Evolutionary conservation across 2,797 vertebrate species (phyloP), one percentile per base, ranked within the genome.

Genomic region (Microtus californicus): DNA sequence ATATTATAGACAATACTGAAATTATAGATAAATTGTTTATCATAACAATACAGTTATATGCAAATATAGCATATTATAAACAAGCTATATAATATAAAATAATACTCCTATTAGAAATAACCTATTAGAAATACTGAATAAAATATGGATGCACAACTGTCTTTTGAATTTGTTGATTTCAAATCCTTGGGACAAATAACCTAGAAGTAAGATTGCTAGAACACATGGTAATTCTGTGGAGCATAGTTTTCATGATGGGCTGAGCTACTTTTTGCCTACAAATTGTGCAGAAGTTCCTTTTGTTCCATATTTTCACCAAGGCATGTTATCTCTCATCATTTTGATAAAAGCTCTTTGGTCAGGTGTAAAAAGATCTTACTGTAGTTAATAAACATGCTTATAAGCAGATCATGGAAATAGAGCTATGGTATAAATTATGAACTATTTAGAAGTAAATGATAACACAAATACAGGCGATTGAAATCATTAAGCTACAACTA

Each of bases 401-500:
- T 90, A 81, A 87, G 82, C 1, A 87, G 15, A 29, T n/a, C 40
- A 6, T 89, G 34, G 67, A 91, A 93, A 13, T 13, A 80, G 56
- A 89, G 90, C 80, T 54, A 80, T 25, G 48, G 40, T 63, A 31
- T 25, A 81, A 82, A 83, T 90, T 61, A 43, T 31, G 71, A 93
- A 80, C 34, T 74, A 85, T 83, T 61, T 87, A 92, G 40, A 71
- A 89, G 37, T n/a, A 69, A 77, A 73, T 78, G 12, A 56, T 43
- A 81, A 77, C 45, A 73, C 23, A 93, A 69, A 88, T 29, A 76
- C 40, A 63, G 51, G 13, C 71, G 8, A 86, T 40, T n/a, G 89
- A 95, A 89, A 74, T 76, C 73, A 71, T 40, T 77, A 78, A 86
- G 17, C 51, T 67, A 6, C 51, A 91, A 78, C 23, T 93, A 51